A percentile compares a stretch with the other conserved stretches of the same genome.
Conservation (phyloP, 2,888 invertebrate species). For the Hydroisotoma schaefferi region DNA sequence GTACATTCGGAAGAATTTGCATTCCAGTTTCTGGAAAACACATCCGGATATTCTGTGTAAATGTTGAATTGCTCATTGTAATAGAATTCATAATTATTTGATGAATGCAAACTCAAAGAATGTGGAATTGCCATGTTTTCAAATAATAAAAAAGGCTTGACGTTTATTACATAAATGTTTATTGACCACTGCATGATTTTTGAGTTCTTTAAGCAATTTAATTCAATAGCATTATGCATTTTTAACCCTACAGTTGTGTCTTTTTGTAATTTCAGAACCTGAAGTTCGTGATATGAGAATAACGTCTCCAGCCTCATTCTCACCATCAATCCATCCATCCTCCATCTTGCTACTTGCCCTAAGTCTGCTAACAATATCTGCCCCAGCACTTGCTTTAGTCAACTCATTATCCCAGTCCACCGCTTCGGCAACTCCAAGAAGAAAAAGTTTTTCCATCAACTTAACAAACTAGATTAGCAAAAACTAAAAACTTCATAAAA, state of each 20-base stretch:
- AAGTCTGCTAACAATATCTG: constrained; percentile 1
- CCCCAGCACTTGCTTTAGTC: background rate
- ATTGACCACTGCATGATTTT: no score
- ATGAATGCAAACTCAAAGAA: background rate
- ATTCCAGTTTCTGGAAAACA: no score
- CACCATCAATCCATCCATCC: constrained; percentile 44
- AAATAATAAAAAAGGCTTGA: no score
- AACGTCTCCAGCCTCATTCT: constrained; percentile 47
- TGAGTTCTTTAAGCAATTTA: no score
- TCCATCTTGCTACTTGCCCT: background rate
- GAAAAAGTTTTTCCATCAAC: background rate
- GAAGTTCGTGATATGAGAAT: constrained; percentile 49
- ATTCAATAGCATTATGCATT: background rate
- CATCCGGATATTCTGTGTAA: no score
- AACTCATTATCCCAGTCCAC: background rate
- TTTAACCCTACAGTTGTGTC: background rate
- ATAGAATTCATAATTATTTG: background rate
- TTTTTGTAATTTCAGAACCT: constrained; percentile 40
- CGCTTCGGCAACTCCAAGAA: constrained; percentile 1
- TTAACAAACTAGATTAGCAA: background rate
- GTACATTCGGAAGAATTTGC: no score
- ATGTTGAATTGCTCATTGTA: background rate
- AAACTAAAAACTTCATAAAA: background rate
- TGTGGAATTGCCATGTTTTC: background rate
- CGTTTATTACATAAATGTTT: no score